Base-by-base conservation (phyloP, 1,140 invertebrate species). In the Bactericera cockerelli region DNA sequence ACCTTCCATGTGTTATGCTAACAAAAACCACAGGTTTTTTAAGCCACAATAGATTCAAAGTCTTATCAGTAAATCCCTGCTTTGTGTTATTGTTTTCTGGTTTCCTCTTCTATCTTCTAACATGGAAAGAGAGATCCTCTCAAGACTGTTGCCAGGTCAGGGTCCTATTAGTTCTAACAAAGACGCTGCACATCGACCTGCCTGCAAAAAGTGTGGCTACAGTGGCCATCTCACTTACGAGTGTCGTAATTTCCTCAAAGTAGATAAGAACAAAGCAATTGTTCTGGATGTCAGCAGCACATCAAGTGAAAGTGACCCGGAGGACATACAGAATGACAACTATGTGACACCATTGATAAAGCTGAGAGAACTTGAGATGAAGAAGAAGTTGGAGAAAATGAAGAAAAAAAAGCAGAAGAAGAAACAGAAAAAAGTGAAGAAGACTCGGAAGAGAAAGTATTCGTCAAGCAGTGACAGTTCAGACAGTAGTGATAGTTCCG, bases 211-310 rank as follows among this genome's bases (percentile, higher is more conserved):
- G 70, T 94, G 91, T 75, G 91, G 91, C 55, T 93, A 93, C 71
- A 83, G 89, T 60, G 94, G 94, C 26, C 94, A 98, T 72, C 77
- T 98, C 65, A 96, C 93, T 14, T 97, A 87, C 73, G 93, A 98
- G 71, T 98, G 93, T 71, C 74, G 92, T 66, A 98, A 98, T 71
- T 96, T 97, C 73, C 82, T 97, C 31, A 91, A 93, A 76, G 79
- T 87, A 21, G 84, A 88, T 67, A 83, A 84, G 4, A 82, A 85
- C 64, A 89, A 87, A 70, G 92, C 95, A 68, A 89, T 95, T 63
- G 84, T 96, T 1, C 71, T 97, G 58, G 93, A 98, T 72, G 89
- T 97, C 1, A 93, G 90, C 66, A 94, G 90, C 66, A 98, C 93
- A 14, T 95, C 91, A 64, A 94, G 90, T 63, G 88, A 93, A 63